These are phyloP conservation scores for Agriopis marginaria DNA, from an alignment of 2,888 invertebrate species.

Conservation along the genomic window DNA sequence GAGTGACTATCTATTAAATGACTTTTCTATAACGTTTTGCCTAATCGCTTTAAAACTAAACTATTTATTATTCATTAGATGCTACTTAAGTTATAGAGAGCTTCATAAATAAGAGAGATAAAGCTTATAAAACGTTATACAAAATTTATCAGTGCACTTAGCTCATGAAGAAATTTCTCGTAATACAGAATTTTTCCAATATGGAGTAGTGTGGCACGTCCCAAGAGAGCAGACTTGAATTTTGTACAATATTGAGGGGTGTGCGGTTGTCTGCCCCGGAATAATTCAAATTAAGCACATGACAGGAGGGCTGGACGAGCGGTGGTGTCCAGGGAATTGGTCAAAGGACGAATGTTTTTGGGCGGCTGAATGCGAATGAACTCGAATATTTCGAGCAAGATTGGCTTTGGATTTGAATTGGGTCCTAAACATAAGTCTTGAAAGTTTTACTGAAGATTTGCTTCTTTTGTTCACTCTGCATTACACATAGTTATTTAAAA, in stretches of 20 bases:
- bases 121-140: conserved; percentile 4
- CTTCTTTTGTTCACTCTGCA: no score
- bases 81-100: conserved; percentile 1
- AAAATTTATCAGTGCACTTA: conserved; percentile 55
- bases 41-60: neutral
- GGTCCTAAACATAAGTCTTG: no score
- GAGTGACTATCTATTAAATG: no score
- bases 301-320: conserved; percentile 68
- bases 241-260: conserved; percentile 68
- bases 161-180: conserved; percentile 49
- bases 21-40: no score
- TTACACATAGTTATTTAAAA: no score
- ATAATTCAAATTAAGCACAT: conserved; percentile 83
- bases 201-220: conserved; percentile 43
- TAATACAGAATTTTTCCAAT: conserved; percentile 57
- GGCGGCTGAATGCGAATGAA: neutral
- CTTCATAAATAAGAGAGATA: neutral
- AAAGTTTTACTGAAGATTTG: neutral
- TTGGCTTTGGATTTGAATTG: neutral
- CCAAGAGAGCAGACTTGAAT: conserved; percentile 66
- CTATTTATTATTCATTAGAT: neutral
- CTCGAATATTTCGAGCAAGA: neutral
- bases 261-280: conserved; percentile 65
- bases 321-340: conserved; percentile 40
- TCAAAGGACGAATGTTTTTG: conserved; percentile 2